These are phyloP conservation scores for Zosterops japonicus DNA, from an alignment of 2,113 vertebrate genomes.

Conservation along the genomic window DNA sequence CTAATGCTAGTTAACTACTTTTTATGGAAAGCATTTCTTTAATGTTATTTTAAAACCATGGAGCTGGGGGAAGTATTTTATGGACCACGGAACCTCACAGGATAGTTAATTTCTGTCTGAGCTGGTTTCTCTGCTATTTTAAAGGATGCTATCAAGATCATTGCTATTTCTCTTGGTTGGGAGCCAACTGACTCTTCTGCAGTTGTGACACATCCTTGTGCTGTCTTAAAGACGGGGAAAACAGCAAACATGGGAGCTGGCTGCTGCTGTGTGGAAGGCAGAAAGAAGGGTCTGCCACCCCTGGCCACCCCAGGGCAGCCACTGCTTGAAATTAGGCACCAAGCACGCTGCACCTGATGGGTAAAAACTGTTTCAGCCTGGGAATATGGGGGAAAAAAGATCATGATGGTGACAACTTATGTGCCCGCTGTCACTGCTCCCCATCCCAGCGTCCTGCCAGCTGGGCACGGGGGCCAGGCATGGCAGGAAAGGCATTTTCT, in stretches of 20 bases:
- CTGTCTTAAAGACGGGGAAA: neutral
- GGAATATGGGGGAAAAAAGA: neutral
- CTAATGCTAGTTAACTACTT: slow-evolving; percentile 37
- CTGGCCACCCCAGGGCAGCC: accelerated
- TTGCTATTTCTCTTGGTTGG: slow-evolving; percentile 46
- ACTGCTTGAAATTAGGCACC: neutral
- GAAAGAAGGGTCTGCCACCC: neutral
- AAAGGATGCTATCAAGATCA: slow-evolving; percentile 48
- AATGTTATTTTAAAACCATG: slow-evolving; percentile 66
- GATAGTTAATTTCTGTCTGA: slow-evolving; percentile 54
- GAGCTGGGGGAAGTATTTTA: slow-evolving; percentile 43
- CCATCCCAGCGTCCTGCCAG: neutral
- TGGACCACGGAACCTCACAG: slow-evolving; percentile 36
- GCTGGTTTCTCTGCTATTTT: slow-evolving; percentile 58
- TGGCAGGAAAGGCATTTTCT: neutral
- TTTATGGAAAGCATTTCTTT: slow-evolving; percentile 57
- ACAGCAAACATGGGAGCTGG: neutral
- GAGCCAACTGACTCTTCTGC: slow-evolving; percentile 32
- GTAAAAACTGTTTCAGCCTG: neutral
- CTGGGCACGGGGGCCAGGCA: accelerated
- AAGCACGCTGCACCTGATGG: no score
- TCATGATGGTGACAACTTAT: neutral
- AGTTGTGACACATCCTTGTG: neutral
- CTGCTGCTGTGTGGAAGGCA: neutral
- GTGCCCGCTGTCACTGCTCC: accelerated